Percentiles rank a stretch among this genome's conserved stretches.
These are phyloP conservation scores for Kradibia gibbosae DNA, from an alignment of 1,140 invertebrate species.

Conservation along the genomic window DNA sequence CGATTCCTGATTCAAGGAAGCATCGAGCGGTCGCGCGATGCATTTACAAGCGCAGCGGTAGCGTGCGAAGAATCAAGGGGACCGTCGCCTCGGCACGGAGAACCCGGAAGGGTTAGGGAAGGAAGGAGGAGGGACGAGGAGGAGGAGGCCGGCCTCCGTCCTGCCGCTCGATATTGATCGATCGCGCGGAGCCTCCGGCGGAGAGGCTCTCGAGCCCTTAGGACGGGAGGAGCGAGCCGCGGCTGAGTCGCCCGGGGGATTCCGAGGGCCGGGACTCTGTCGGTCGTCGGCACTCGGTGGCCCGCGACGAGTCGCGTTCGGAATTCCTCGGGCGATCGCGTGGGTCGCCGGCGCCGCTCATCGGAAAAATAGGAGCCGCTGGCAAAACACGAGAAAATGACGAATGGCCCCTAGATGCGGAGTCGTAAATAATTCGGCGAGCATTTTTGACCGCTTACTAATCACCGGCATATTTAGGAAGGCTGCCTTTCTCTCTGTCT, in stretches of 20 bases:
- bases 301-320: background rate
- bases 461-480: conserved; percentile 30
- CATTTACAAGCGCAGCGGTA: too few relatives aligned
- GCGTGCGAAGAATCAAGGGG: too few relatives aligned
- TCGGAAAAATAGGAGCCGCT: conserved; percentile 6
- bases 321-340: background rate
- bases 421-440: conserved; percentile 38
- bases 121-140: too few relatives aligned
- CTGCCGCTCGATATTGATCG: too few relatives aligned
- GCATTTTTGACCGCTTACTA: conserved; percentile 45
- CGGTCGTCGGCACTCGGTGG: background rate
- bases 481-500: background rate
- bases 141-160: too few relatives aligned
- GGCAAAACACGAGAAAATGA: conserved; percentile 35
- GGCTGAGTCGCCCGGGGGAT: too few relatives aligned
- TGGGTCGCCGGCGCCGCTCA: conserved; percentile 37
- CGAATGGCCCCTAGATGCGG: background rate
- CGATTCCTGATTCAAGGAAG: too few relatives aligned
- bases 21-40: too few relatives aligned
- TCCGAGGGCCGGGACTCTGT: background rate
- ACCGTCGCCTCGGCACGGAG: too few relatives aligned
- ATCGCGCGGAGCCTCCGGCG: too few relatives aligned
- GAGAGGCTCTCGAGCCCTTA: too few relatives aligned
- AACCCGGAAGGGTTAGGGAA: too few relatives aligned
- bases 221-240: background rate